Evolutionary conservation across 2,797 vertebrate genomes (phyloP), one percentile per base, ranked within the genome.

Genomic region (Darevskia mixta): DNA sequence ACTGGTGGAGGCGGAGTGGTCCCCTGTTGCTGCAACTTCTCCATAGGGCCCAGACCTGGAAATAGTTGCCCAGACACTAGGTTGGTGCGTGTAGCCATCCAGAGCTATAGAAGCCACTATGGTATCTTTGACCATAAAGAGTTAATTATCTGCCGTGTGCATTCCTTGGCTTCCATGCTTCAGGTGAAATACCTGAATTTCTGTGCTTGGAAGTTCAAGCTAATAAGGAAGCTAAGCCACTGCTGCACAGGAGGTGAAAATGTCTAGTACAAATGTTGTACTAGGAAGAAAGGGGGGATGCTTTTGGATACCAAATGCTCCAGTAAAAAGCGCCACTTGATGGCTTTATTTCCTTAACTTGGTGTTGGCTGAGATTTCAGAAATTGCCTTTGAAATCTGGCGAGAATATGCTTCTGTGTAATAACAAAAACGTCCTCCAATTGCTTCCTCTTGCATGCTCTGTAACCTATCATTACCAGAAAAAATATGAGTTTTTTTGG

Each of bases 401-500:
- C 43, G 73, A 80, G n/a, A 38, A 23, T 80, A 43, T 66, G 41
- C 66, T 38, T 88, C 83, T 81, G 38, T 75, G 6, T 41, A 85
- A 38, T 41, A 85, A 38, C 18, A 11, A 73, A 58, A 81, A 81
- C 55, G 10, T 49, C 2, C 49, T 79, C 25, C 80, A 43, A 49
- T 85, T 88, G 38, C n/a, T 80, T 85, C 55, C 25, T 55, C 27
- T 85, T 81, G 18, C 18, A 25, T 85, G 43, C n/a, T 64, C 72
- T 80, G 67, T 32, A 85, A 32, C 58, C 18, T 66, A 55, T 67
- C 43, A 67, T 85, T 89, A 85, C 10, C 45, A n/a, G 38, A 75
- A 87, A 25, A 55, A 55, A 43, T 7, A 43, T 43, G 41, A 43
- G 41, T 43, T 6, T 43, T 7, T 43, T 43, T 6, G 5, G 38